Conservation (phyloP, 1,140 invertebrate species). For the Hydropsyche tenuis region DNA sequence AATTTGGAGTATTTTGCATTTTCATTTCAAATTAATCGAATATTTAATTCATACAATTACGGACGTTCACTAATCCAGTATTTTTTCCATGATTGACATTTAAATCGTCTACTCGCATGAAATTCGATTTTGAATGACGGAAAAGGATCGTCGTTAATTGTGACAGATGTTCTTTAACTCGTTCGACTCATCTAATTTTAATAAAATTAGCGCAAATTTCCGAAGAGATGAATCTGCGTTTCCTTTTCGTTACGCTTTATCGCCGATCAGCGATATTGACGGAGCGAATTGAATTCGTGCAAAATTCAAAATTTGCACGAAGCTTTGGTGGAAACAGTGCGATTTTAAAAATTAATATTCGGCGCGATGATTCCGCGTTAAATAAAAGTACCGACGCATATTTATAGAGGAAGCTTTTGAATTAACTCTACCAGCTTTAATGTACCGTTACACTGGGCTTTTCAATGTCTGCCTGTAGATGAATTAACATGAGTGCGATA, state of each 20-base stretch:
- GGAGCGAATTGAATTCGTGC: no score
- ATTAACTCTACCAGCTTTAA: constrained; percentile 5
- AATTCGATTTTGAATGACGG: neutral
- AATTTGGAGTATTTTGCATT: neutral
- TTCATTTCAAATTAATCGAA: constrained; percentile 5
- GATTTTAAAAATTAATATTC: no score
- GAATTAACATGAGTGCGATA: constrained; percentile 29
- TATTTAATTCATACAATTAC: neutral
- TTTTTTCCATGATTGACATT: no score
- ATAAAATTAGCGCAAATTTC: neutral
- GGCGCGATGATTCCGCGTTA: neutral
- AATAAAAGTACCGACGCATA: neutral
- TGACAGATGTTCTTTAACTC: neutral
- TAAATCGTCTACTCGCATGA: no score
- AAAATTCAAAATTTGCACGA: no score
- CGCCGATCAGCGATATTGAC: no score
- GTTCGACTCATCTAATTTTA: neutral
- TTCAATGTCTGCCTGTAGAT: constrained; percentile 25
- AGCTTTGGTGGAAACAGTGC: no score
- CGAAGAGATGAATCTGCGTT: neutral
- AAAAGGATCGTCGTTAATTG: neutral
- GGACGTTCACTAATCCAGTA: no score
- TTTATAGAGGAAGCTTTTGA: neutral
- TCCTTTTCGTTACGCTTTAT: no score
- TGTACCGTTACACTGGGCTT: neutral